Evolutionary conservation across 1,140 invertebrate genomes (phyloP).

Genomic region (Heliconius melpomene): DNA sequence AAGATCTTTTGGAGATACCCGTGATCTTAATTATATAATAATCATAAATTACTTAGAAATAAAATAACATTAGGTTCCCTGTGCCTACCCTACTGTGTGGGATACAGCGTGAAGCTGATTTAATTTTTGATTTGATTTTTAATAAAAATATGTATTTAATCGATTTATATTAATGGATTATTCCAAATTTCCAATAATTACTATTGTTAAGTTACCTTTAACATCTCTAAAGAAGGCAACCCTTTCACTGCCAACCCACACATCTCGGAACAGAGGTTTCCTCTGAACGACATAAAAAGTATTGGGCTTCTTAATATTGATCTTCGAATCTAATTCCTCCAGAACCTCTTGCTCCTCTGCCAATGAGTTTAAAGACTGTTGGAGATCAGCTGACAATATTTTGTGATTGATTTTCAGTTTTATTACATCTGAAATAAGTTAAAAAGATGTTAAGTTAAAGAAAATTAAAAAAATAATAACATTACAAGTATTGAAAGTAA

Average conservation of each 20-base stretch:
- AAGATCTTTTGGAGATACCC: no score
- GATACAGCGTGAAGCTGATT: no score
- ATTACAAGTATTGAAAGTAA: not conserved
- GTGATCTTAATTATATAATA: no score
- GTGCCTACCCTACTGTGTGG: no score
- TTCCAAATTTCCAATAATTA: no score
- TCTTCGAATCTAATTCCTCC: conserved; percentile 45
- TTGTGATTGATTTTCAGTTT: conserved; percentile 58
- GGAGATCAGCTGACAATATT: conserved; percentile 45
- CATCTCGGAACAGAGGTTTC: conserved; percentile 52
- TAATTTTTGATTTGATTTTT: no score
- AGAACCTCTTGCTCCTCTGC: conserved; percentile 59
- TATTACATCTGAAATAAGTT: conserved; percentile 57
- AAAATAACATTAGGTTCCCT: no score
- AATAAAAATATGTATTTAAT: no score
- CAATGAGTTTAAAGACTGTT: conserved; percentile 50
- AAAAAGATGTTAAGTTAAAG: not conserved
- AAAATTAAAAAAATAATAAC: not conserved
- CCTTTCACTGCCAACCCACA: conserved; percentile 60
- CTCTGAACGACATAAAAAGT: conserved; percentile 67
- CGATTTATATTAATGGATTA: no score
- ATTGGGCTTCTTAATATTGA: conserved; percentile 53
- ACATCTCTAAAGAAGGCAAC: conserved; percentile 67
- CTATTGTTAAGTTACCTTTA: conserved; percentile 44
- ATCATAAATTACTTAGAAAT: no score